Evolutionary conservation across 2,888 invertebrate genomes (phyloP).

Genomic region (Corythucha ciliata): DNA sequence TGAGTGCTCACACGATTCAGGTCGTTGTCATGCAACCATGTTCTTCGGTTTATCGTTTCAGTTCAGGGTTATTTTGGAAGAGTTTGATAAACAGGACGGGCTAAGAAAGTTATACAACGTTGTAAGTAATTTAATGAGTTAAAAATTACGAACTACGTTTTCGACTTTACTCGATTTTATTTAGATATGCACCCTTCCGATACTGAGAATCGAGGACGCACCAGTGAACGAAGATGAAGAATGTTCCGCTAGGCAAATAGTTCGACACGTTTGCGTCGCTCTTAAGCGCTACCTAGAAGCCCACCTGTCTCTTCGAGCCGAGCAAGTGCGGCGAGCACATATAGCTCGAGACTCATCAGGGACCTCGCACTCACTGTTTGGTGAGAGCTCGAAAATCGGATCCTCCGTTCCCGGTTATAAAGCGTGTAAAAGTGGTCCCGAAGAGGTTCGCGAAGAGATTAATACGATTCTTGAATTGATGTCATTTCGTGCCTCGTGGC

Average conservation of each 20-base stretch:
- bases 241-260: conserved; percentile 80
- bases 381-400: background rate
- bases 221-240: conserved; percentile 70
- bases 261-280: conserved; percentile 82
- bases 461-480: conserved; percentile 67
- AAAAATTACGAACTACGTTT: background rate
- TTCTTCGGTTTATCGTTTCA: conserved; percentile 93
- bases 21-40: conserved; percentile 96
- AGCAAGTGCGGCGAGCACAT: conserved; percentile 50
- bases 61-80: conserved; percentile 83
- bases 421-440: conserved; percentile 53
- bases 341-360: conserved; percentile 28
- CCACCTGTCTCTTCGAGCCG: conserved; percentile 72
- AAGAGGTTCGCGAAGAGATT: conserved; percentile 78
- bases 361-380: conserved; percentile 23
- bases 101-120: conserved; percentile 89
- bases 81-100: conserved; percentile 92
- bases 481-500: conserved; percentile 71
- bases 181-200: conserved; percentile 74
- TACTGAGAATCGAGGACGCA: conserved; percentile 64
- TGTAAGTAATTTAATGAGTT: conserved; percentile 45
- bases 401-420: conserved; percentile 26
- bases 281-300: conserved; percentile 85
- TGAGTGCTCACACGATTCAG: conserved; percentile 94
- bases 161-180: conserved; percentile 21